A percentile compares a stretch with the other conserved stretches of the same genome.
Conservation (phyloP, 2,113 vertebrate species). For the Silurus glanis region DNA sequence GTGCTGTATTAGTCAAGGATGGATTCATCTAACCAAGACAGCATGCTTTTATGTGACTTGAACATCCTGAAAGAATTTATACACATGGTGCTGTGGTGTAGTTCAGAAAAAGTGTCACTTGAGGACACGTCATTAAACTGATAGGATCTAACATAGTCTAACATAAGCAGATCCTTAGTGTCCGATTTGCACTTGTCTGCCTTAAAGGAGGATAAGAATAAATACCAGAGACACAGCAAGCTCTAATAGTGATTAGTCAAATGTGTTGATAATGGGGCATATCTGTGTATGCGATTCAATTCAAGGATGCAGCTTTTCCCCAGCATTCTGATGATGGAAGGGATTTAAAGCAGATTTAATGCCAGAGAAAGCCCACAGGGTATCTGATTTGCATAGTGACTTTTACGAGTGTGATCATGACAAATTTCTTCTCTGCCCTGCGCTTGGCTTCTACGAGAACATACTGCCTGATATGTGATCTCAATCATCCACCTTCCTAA, state of each 20-base stretch:
- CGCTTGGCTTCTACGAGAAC: not conserved
- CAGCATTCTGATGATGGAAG: not conserved
- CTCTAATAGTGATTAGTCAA: conserved; percentile 55
- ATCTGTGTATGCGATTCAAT: not conserved
- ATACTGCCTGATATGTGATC: conserved; percentile 14
- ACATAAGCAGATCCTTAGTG: not conserved
- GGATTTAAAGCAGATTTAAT: conserved; percentile 1
- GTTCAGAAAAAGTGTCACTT: conserved; percentile 19
- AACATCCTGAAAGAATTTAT: conserved; percentile 63
- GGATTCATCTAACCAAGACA: conserved; percentile 66
- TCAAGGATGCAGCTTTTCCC: not conserved
- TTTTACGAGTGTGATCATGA: conserved; percentile 1
- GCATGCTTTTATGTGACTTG: conserved; percentile 62
- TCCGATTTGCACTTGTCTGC: not conserved
- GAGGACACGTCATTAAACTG: not conserved
- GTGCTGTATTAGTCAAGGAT: conserved; percentile 63
- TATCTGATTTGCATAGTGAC: conserved; percentile 13
- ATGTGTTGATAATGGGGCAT: conserved; percentile 66
- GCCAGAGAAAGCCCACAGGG: not conserved
- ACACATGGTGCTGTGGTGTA: conserved; percentile 57
- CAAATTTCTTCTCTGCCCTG: conserved; percentile 4
- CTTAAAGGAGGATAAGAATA: conserved; percentile 2
- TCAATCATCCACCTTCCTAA: not conserved
- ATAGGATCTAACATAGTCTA: conserved; percentile 3
- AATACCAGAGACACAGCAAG: conserved; percentile 52